Percentiles rank a stretch among this genome's conserved stretches.
These are phyloP conservation scores for Fragum whitleyi DNA, from an alignment of 2,888 invertebrate genomes.

Conservation along the genomic window DNA sequence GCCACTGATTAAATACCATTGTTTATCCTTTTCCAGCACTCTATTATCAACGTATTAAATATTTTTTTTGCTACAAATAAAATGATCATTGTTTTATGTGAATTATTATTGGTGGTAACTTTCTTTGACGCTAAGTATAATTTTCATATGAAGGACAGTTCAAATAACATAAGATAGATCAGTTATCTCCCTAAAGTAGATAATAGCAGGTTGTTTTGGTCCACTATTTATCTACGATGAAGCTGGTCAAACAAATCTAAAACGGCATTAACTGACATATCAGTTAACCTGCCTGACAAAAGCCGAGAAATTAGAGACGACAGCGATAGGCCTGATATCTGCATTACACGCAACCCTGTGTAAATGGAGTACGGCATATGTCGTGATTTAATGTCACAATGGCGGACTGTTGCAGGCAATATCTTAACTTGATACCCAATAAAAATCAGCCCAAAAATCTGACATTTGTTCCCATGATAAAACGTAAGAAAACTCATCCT, in stretches of 20 bases:
- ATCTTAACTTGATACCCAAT: slow-evolving; percentile 34
- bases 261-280: slow-evolving; percentile 38
- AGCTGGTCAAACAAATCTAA: slow-evolving; percentile 2
- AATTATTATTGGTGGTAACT: no score
- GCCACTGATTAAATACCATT: no score
- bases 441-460: slow-evolving; percentile 1
- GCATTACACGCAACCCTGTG: slow-evolving; percentile 49
- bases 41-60: no score
- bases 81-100: no score
- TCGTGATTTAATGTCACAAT: slow-evolving; percentile 46
- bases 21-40: no score
- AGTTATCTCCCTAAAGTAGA: no score
- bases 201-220: no score
- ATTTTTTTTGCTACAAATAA: no score
- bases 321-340: slow-evolving; percentile 36
- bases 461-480: not conserved
- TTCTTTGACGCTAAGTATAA: no score
- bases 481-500: not conserved
- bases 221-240: not conserved
- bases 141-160: no score
- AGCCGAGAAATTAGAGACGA: slow-evolving; percentile 51
- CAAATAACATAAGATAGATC: no score
- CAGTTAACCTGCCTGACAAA: slow-evolving; percentile 43
- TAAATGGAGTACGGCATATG: slow-evolving; percentile 36
- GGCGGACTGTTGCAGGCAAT: slow-evolving; percentile 43